A percentile compares a stretch with the other conserved stretches of the same genome.
phyloP scores from a whole-genome alignment of 2,113 vertebrate species.

The Apeltes quadracus region DNA sequence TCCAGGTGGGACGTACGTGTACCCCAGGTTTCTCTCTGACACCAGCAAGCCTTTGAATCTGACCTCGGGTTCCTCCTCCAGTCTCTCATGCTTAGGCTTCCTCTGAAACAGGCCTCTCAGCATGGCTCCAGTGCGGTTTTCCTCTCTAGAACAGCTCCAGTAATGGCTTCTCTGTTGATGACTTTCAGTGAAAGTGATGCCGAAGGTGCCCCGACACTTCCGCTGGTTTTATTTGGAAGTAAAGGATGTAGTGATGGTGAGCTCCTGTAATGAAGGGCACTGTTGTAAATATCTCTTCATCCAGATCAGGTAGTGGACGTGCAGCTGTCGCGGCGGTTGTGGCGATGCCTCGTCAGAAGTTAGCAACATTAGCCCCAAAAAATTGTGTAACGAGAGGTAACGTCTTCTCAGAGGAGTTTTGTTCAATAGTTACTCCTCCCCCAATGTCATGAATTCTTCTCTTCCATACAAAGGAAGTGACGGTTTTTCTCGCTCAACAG shows the following conservation, averaged over 20 bases:
- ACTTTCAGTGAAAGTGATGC: neutral
- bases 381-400: too few species aligned
- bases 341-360: constrained; percentile 5
- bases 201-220: neutral
- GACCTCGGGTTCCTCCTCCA: constrained; percentile 80
- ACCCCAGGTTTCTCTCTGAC: constrained; percentile 88
- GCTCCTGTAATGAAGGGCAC: neutral
- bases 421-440: constrained; percentile 34
- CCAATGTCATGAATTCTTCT: constrained; percentile 25
- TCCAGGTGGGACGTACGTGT: constrained; percentile 87
- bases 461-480: constrained; percentile 20
- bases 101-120: constrained; percentile 73
- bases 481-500: constrained; percentile 18
- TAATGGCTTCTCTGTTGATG: neutral
- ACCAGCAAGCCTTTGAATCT: constrained; percentile 90
- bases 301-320: constrained; percentile 1
- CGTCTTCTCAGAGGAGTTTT: constrained; percentile 6
- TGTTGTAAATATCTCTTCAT: neutral
- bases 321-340: constrained; percentile 2
- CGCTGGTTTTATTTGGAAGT: neutral
- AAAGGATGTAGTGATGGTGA: neutral
- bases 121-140: constrained; percentile 56
- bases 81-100: constrained; percentile 84
- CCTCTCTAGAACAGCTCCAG: neutral
- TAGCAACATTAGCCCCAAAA: neutral